Evolutionary conservation across 2,797 vertebrate species (phyloP).

Genomic region (Platalea minor): DNA sequence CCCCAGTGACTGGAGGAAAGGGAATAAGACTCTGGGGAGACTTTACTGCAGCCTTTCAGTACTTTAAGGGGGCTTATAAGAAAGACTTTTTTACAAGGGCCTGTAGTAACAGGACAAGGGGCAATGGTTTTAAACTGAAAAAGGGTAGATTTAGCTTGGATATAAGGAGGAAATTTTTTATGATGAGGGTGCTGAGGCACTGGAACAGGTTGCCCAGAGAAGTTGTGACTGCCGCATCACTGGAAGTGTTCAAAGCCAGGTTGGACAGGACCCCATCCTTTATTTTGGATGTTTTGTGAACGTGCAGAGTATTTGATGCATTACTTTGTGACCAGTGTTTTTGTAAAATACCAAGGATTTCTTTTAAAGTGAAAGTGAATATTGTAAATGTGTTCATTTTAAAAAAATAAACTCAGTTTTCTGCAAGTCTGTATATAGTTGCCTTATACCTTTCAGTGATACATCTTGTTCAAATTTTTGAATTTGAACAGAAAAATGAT

Average conservation of each 20-base stretch:
- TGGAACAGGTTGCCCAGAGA: background rate
- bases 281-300: background rate
- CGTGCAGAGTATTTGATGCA: background rate
- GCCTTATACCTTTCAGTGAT: background rate
- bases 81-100: background rate
- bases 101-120: background rate
- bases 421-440: background rate
- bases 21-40: background rate
- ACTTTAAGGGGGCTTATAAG: background rate
- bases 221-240: background rate
- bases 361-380: background rate
- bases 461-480: background rate
- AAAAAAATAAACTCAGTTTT: background rate
- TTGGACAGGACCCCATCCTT: background rate
- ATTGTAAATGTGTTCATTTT: background rate
- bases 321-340: background rate
- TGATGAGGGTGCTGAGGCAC: fast-evolving
- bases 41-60: background rate
- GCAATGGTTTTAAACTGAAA: background rate
- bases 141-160: background rate
- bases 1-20: background rate
- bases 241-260: background rate
- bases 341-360: background rate
- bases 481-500: constrained; percentile 1
- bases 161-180: background rate